A percentile compares a stretch with the other conserved stretches of the same genome.
phyloP scores from a whole-genome alignment of 2,888 invertebrate species.

The Tetragonisca angustula region DNA sequence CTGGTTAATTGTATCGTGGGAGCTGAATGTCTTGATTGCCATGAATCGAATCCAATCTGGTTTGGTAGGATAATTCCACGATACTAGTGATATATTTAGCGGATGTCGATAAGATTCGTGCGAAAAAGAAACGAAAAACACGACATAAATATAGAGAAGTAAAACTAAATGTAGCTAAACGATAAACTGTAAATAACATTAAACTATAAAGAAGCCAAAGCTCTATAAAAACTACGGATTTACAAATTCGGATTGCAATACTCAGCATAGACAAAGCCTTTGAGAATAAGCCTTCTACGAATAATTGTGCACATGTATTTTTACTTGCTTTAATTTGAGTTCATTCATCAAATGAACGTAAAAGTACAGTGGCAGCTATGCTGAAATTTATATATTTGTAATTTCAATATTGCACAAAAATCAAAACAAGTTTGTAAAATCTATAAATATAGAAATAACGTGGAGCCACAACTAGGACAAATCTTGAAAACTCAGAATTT shows the following conservation, averaged over 20 bases:
- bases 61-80: neutral
- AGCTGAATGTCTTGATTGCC: neutral
- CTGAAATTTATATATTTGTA: neutral
- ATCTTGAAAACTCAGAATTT: too few relatives aligned
- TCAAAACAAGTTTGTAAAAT: neutral
- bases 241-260: neutral
- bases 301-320: neutral
- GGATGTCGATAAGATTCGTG: neutral
- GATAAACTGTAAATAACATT: too few relatives aligned
- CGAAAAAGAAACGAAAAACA: neutral
- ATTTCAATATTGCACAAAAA: neutral
- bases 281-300: neutral
- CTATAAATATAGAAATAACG: neutral
- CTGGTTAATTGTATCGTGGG: neutral
- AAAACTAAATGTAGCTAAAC: neutral
- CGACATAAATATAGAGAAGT: neutral
- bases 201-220: too few relatives aligned
- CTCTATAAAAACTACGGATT: too few relatives aligned
- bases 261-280: neutral
- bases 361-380: neutral
- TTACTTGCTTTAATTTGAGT: neutral
- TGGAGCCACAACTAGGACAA: neutral
- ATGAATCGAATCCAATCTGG: neutral
- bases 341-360: neutral
- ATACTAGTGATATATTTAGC: neutral